Evolutionary conservation across 2,113 vertebrate genomes (phyloP).

Genomic region (Elephas maximus): DNA sequence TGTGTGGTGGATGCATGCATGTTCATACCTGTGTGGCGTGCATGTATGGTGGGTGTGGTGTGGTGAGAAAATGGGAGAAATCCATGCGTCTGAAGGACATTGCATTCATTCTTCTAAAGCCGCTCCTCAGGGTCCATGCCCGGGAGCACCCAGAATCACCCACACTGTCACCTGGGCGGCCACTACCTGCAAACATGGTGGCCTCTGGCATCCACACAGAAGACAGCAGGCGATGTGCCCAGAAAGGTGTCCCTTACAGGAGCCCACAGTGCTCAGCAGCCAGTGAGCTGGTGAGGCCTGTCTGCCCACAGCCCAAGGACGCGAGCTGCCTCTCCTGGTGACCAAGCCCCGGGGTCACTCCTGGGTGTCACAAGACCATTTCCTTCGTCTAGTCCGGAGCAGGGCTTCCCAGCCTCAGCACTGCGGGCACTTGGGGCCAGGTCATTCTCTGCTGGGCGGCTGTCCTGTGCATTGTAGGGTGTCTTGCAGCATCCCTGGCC

Average conservation of each 20-base stretch:
- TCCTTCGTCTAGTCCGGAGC: too few species aligned
- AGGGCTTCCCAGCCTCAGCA: neutral
- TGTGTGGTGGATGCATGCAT: too few species aligned
- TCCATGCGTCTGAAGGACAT: rapidly evolving
- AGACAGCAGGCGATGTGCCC: rapidly evolving
- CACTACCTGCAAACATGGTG: rapidly evolving
- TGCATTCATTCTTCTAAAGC: too few species aligned
- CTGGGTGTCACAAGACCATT: rapidly evolving
- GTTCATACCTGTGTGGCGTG: neutral
- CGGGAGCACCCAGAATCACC: rapidly evolving
- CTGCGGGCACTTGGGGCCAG: rapidly evolving
- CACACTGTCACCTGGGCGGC: rapidly evolving
- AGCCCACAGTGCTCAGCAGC: rapidly evolving
- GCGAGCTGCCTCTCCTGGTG: rapidly evolving
- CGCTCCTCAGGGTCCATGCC: neutral
- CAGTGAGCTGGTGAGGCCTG: rapidly evolving
- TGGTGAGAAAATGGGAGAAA: rapidly evolving
- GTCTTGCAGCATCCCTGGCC: rapidly evolving
- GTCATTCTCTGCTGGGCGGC: rapidly evolving
- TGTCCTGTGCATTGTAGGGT: rapidly evolving
- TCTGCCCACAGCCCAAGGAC: neutral
- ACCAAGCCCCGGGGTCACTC: rapidly evolving
- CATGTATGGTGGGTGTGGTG: rapidly evolving
- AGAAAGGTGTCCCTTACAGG: neutral
- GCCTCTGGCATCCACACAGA: neutral